Conservation (phyloP, 1,140 invertebrate genomes). For the Aphidius gifuensis region DNA sequence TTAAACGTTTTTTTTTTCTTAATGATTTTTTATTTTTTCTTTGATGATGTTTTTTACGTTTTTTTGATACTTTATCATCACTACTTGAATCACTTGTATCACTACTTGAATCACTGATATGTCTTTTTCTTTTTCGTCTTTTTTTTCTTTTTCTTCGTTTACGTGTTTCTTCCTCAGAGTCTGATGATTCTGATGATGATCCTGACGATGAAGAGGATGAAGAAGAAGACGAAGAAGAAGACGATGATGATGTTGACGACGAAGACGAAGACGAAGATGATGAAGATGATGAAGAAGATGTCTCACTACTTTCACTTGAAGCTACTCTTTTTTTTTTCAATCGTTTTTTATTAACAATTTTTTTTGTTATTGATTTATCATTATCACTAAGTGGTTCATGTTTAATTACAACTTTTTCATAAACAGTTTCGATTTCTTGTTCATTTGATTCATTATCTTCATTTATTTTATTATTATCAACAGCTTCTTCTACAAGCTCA, state of each 20-base stretch:
- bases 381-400: slow-evolving; percentile 41
- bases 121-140: slow-evolving; percentile 13
- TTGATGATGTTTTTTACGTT: slow-evolving; percentile 17
- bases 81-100: slow-evolving; percentile 18
- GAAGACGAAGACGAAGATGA: too few relatives aligned
- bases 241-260: too few relatives aligned
- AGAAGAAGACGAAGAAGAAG: too few relatives aligned
- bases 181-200: slow-evolving; percentile 29
- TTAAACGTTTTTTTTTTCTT: slow-evolving; percentile 28
- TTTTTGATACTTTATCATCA: slow-evolving; percentile 11
- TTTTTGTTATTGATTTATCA: slow-evolving; percentile 29
- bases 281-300: slow-evolving; percentile 28
- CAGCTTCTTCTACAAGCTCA: not conserved
- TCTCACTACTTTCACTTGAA: slow-evolving; percentile 37
- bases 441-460: not conserved
- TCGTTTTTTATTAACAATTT: slow-evolving; percentile 30
- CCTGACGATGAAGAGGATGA: too few relatives aligned
- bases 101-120: slow-evolving; percentile 8
- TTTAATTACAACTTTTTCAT: slow-evolving; percentile 26
- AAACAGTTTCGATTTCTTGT: too few relatives aligned
- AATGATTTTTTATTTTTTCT: slow-evolving; percentile 33
- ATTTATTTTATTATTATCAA: not conserved
- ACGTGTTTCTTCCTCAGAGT: slow-evolving; percentile 37
- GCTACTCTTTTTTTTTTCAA: slow-evolving; percentile 30
- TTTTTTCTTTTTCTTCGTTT: slow-evolving; percentile 18